Conservation (phyloP, 2,113 vertebrate genomes). For the Microcebus lehilahytsara region DNA sequence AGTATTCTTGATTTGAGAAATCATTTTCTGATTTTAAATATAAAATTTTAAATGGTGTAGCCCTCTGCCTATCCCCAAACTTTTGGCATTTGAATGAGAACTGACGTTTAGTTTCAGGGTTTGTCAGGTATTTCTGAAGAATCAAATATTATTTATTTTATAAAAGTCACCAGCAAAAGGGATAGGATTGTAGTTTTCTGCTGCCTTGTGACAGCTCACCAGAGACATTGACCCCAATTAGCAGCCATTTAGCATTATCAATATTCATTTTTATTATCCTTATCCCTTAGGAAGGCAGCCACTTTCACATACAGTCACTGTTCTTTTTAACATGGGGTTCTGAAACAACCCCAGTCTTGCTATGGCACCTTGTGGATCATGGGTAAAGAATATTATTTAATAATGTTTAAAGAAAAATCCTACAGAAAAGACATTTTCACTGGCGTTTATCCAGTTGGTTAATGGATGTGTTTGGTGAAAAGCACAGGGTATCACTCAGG, state of each 20-base stretch:
- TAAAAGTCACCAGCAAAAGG: background rate
- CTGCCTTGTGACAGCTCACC: background rate
- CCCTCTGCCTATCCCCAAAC: background rate
- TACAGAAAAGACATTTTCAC: background rate
- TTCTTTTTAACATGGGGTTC: background rate
- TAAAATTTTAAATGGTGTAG: background rate
- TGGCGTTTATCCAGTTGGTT: background rate
- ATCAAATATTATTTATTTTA: background rate
- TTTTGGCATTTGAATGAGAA: background rate
- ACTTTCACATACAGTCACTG: background rate
- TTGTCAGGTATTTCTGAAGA: constrained; percentile 25
- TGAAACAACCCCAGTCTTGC: background rate
- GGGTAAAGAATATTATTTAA: background rate
- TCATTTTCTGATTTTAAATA: constrained; percentile 28
- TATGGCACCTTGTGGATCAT: background rate
- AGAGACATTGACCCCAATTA: background rate
- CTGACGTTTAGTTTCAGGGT: background rate
- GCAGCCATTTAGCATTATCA: background rate
- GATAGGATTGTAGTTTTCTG: background rate
- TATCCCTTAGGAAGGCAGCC: background rate
- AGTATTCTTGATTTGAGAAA: constrained; percentile 25
- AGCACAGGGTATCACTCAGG: background rate
- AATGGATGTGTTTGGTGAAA: background rate
- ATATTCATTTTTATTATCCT: background rate
- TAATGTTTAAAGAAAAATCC: background rate